Conservation (phyloP, 2,113 vertebrate species). For the Sander lucioperca region DNA sequence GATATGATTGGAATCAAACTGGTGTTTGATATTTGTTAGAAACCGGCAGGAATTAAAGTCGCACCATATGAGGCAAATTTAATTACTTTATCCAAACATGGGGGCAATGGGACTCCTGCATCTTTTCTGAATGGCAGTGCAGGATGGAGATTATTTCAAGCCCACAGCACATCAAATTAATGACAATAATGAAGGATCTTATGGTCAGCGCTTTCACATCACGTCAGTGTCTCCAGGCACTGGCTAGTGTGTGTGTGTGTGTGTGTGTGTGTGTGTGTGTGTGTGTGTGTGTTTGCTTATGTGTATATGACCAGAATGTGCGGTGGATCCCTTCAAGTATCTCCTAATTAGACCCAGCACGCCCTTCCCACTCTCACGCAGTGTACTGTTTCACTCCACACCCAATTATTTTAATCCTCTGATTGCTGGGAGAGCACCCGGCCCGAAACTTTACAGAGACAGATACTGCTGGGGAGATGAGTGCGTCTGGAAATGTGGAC, state of each 20-base stretch:
- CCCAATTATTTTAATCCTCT: constrained; percentile 88
- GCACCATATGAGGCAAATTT: constrained; percentile 77
- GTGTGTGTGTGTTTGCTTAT: constrained; percentile 36
- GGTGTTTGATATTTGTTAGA: constrained; percentile 70
- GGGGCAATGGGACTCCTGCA: constrained; percentile 51
- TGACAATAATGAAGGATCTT: constrained; percentile 75
- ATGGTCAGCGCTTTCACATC: constrained; percentile 56
- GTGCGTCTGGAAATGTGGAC: constrained; percentile 72
- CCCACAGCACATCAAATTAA: constrained; percentile 73
- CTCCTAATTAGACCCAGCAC: constrained; percentile 91
- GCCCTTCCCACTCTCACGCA: constrained; percentile 80
- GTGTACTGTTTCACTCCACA: constrained; percentile 84
- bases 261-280: constrained; percentile 2
- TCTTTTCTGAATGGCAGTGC: constrained; percentile 57
- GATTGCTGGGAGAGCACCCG: constrained; percentile 84
- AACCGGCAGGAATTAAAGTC: constrained; percentile 74
- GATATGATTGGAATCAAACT: constrained; percentile 68
- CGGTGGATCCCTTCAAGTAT: constrained; percentile 82
- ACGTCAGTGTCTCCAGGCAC: constrained; percentile 41
- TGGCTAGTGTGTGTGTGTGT: constrained; percentile 14
- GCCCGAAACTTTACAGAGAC: constrained; percentile 80
- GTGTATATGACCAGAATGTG: constrained; percentile 69
- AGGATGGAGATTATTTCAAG: constrained; percentile 62
- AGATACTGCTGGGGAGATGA: constrained; percentile 74
- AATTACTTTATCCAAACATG: constrained; percentile 76